These are phyloP conservation scores for Watsonalla cultraria DNA, from an alignment of 2,888 invertebrate genomes.

Conservation along the genomic window DNA sequence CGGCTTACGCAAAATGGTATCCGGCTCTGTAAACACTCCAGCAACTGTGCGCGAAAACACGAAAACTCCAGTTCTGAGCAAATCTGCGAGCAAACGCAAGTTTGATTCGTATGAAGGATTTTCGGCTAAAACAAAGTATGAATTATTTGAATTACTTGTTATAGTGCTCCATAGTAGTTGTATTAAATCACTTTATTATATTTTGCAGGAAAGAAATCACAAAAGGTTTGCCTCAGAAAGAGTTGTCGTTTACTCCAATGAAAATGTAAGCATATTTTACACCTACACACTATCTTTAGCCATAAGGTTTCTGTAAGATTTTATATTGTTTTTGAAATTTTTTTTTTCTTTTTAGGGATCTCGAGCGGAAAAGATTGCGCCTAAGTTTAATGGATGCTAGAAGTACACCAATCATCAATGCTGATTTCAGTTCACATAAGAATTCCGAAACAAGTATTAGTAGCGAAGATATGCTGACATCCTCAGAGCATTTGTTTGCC, in stretches of 20 bases:
- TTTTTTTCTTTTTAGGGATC: constrained; percentile 45
- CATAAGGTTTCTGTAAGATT: not conserved
- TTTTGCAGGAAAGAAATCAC: constrained; percentile 81
- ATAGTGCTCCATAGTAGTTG: not conserved
- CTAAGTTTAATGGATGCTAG: constrained; percentile 65
- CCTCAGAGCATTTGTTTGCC: constrained; percentile 64
- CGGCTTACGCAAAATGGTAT: constrained; percentile 88
- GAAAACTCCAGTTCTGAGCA: constrained; percentile 79
- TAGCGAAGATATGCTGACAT: constrained; percentile 65
- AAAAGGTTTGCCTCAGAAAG: constrained; percentile 79
- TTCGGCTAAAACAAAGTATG: constrained; percentile 84
- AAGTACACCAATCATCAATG: constrained; percentile 60
- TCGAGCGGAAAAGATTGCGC: constrained; percentile 68
- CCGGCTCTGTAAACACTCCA: constrained; percentile 79
- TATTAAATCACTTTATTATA: constrained; percentile 8
- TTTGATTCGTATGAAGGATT: constrained; percentile 77
- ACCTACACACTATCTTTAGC: not conserved
- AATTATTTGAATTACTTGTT: not conserved
- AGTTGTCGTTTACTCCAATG: constrained; percentile 78
- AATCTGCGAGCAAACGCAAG: constrained; percentile 83
- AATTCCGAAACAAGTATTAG: constrained; percentile 65
- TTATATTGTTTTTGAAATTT: not conserved
- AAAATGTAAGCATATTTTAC: constrained; percentile 75
- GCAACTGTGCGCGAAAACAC: constrained; percentile 59
- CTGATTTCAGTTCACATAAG: constrained; percentile 54